A percentile compares a stretch with the other conserved stretches of the same genome.
phyloP scores from a whole-genome alignment of 2,888 invertebrate genomes.

The Eupeodes luniger region DNA sequence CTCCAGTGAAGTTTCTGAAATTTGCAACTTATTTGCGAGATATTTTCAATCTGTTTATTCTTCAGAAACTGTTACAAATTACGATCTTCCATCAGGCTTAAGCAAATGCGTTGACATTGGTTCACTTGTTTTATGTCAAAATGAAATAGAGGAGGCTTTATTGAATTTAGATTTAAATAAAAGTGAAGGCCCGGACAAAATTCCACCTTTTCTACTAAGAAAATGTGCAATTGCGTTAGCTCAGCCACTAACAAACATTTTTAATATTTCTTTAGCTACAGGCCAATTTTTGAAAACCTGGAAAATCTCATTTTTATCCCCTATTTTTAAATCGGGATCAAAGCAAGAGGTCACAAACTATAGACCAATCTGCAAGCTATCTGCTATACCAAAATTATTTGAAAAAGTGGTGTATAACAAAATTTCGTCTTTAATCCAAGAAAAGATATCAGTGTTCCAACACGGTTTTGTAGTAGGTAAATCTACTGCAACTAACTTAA shows the following conservation, averaged over 20 bases:
- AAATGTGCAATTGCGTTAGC: not conserved
- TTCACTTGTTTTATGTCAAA: not conserved
- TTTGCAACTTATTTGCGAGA: not conserved
- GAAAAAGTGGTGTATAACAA: no score
- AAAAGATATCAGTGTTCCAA: no score
- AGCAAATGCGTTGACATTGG: not conserved
- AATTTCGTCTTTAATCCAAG: no score
- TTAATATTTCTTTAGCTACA: no score
- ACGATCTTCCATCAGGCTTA: not conserved
- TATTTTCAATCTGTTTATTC: not conserved
- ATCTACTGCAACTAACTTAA: no score
- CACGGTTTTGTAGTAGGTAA: no score
- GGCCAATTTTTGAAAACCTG: no score
- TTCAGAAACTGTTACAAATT: not conserved
- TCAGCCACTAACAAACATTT: not conserved
- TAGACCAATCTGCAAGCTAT: no score
- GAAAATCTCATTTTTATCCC: no score
- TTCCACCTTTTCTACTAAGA: not conserved
- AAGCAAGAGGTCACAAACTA: no score
- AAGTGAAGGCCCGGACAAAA: not conserved
- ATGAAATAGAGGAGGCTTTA: not conserved
- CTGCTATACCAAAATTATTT: no score
- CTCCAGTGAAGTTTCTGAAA: not conserved
- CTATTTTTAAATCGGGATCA: no score
- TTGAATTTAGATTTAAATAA: not conserved